phyloP scores from a whole-genome alignment of 2,113 vertebrate species.

The Tretioscincus oriximinensis region DNA sequence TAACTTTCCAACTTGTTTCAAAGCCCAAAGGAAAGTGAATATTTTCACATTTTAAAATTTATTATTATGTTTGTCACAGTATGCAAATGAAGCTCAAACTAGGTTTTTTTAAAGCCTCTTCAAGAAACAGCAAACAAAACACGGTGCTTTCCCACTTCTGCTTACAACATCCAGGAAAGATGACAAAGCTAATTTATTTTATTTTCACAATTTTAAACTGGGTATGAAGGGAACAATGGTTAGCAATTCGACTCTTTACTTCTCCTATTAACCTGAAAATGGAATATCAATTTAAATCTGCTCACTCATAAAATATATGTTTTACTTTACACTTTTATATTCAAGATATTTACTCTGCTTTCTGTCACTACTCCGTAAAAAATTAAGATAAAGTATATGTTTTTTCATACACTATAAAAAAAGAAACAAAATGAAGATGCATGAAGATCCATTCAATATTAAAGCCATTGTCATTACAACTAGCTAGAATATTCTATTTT shows the following conservation, averaged over 20 bases:
- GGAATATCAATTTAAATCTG: not conserved
- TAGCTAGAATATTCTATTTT: not conserved
- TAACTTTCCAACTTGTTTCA: not conserved
- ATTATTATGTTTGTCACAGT: not conserved
- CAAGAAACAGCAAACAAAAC: slow-evolving; percentile 23
- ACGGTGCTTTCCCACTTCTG: not conserved
- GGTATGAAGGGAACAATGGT: not conserved
- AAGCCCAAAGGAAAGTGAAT: not conserved
- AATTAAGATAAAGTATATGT: not conserved
- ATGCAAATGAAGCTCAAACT: slow-evolving; percentile 10
- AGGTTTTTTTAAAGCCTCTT: slow-evolving; percentile 2
- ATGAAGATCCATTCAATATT: not conserved
- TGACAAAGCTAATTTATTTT: not conserved
- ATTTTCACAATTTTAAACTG: not conserved
- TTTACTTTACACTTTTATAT: not conserved
- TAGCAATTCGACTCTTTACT: not conserved
- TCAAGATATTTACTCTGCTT: not conserved
- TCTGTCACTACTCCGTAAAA: not conserved
- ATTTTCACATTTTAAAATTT: not conserved
- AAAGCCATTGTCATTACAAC: not conserved
- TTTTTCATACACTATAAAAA: not conserved
- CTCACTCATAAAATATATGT: not conserved
- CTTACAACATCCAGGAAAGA: slow-evolving; percentile 8
- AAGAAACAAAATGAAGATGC: not conserved
- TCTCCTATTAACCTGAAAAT: not conserved